phyloP scores from a whole-genome alignment of 2,888 invertebrate species.

The Meghimatium bilineatum region DNA sequence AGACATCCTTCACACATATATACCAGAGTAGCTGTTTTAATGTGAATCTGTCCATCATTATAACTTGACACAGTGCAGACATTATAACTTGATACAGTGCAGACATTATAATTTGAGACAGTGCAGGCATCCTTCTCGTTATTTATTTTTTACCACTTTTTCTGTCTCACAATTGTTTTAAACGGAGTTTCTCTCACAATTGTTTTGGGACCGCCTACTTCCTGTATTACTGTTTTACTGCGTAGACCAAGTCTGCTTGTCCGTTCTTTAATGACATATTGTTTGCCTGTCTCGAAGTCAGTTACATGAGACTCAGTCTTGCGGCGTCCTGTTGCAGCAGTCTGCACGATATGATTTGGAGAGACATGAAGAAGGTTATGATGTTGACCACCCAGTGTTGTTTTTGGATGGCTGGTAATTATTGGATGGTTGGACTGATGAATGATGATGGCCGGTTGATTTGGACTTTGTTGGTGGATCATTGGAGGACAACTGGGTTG shows the following conservation, averaged over 20 bases:
- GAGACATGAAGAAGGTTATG: not conserved
- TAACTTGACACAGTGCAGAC: too few relatives aligned
- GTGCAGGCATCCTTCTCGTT: not conserved
- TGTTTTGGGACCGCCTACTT: conserved; percentile 32
- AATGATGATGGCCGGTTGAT: not conserved
- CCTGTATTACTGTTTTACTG: conserved; percentile 18
- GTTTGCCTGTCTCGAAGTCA: conserved; percentile 21
- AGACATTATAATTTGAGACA: not conserved
- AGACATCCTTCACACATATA: too few relatives aligned
- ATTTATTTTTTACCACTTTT: not conserved
- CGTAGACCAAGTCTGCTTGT: conserved; percentile 12
- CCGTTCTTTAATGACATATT: conserved; percentile 15
- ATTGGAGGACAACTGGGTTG: not conserved
- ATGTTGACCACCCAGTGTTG: not conserved
- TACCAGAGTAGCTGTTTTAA: too few relatives aligned
- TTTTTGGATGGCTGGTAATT: not conserved
- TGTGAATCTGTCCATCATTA: too few relatives aligned
- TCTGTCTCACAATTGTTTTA: conserved; percentile 21
- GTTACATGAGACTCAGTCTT: not conserved
- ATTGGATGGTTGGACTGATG: not conserved
- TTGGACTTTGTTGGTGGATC: not conserved
- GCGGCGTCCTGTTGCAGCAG: not conserved
- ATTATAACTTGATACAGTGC: too few relatives aligned
- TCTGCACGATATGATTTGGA: not conserved
- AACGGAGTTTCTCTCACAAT: conserved; percentile 10